Conservation (phyloP, 2,888 invertebrate species). For the Leucophora obtusa region DNA sequence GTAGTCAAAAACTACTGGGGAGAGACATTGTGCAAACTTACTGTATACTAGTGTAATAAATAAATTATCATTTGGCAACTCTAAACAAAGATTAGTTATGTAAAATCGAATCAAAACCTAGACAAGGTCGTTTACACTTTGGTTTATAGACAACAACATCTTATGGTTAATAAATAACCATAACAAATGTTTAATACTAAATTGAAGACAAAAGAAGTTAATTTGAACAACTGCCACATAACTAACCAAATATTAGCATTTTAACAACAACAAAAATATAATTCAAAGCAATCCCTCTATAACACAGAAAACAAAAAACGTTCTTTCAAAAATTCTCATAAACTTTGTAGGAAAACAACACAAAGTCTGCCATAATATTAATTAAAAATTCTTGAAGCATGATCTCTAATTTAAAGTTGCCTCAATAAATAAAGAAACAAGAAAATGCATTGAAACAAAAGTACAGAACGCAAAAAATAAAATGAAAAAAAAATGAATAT, state of each 20-base stretch:
- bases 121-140: conserved; percentile 2
- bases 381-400: conserved; percentile 44
- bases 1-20: too few species aligned
- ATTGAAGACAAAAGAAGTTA: not conserved
- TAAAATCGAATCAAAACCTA: not conserved
- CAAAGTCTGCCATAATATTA: not conserved
- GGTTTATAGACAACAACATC: not conserved
- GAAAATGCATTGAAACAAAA: conserved; percentile 29
- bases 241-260: conserved; percentile 10
- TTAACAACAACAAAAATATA: not conserved
- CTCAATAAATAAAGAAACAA: conserved; percentile 20
- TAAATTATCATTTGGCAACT: not conserved
- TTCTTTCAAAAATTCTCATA: not conserved
- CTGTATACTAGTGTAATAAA: too few species aligned
- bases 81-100: not conserved
- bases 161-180: not conserved
- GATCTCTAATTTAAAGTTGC: conserved; percentile 24
- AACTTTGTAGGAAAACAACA: not conserved
- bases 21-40: too few species aligned
- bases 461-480: not conserved
- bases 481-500: conserved; percentile 15
- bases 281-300: conserved; percentile 2
- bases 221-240: not conserved
- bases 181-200: not conserved
- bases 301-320: not conserved